Base-by-base conservation (phyloP, 2,113 vertebrate genomes). In the Nerophis lumbriciformis region DNA sequence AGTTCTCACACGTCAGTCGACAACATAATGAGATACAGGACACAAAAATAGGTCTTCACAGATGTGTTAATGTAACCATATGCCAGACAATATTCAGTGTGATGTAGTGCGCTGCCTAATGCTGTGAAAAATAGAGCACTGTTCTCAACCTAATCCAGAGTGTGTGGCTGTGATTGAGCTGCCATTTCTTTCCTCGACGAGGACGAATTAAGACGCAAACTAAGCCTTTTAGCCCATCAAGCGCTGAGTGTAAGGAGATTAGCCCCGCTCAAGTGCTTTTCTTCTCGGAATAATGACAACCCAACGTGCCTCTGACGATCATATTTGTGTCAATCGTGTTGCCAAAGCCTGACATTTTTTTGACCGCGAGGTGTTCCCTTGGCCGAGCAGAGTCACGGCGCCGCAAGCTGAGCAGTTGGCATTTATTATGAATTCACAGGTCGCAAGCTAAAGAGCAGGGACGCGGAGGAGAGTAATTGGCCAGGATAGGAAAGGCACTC, bases 401-500 rank as follows among this genome's bases (percentile, higher is more conserved):
- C 42, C 12, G 10, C 42, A 12, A 12, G 42, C 42, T 45, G 42
- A 45, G 42, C 42, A 4, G 42, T 12, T 45, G 42, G 12, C 42
- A 45, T 45, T 45, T 45, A 45, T 45, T 45, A 48, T 56, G 11
- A 16, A 5, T 73, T 60, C 45, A 35, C 6, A 4, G 48, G 55
- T 65, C 38, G 14, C 48, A 39, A 50, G 65, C 47, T 62, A 60
- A 36, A 58, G 50, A 19, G 36, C 16, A 8, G 61, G 28, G 28
- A 28, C 4, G 28, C 28, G 4, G 28, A 28, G 28, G 59, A 35
- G 21, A 59, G 39, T 10, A 50, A 70, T 54, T 69, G 61, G 14
- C 42, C 50, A 49, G 28, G 63, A 55, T 65, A 53, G 53, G 58
- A 60, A 66, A 45, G 42, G 13, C 59, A 52, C 50, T 8, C 28